Conservation (phyloP, 1,140 invertebrate species). For the Euborellia annulipes region DNA sequence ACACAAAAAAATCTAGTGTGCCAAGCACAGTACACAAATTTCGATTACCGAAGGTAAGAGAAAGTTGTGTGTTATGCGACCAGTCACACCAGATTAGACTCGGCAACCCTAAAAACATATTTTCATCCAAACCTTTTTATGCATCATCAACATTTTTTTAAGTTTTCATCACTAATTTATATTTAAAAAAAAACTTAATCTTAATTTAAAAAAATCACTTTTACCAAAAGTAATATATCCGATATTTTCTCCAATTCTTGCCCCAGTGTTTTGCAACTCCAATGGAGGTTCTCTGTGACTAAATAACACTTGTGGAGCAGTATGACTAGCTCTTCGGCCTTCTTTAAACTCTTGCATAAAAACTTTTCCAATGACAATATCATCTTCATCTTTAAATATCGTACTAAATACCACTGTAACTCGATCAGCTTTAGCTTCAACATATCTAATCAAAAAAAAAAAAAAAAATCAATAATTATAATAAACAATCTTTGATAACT, state of each 20-base stretch:
- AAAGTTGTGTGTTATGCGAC: no score
- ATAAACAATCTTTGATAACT: not conserved
- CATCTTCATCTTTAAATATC: conserved; percentile 95
- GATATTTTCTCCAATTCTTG: conserved; percentile 89
- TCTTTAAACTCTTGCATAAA: conserved; percentile 99
- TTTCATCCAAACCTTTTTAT: no score
- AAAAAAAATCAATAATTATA: not conserved
- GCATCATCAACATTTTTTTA: no score
- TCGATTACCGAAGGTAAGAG: no score
- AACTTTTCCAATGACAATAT: conserved; percentile 96
- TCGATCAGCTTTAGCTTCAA: conserved; percentile 93
- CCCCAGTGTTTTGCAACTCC: conserved; percentile 87
- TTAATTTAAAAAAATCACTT: no score
- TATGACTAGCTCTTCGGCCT: conserved; percentile 89
- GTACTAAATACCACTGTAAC: conserved; percentile 99
- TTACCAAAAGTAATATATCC: conserved; percentile 98
- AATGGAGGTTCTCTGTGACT: conserved; percentile 90
- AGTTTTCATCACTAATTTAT: no score
- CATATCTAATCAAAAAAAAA: conserved; percentile 50
- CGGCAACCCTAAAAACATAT: no score
- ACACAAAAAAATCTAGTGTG: no score
- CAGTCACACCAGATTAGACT: no score
- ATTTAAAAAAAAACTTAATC: no score
- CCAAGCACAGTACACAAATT: no score
- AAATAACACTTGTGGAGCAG: conserved; percentile 81